These are phyloP conservation scores for Apocrypta bakeri DNA, from an alignment of 1,140 invertebrate species.

Conservation along the genomic window DNA sequence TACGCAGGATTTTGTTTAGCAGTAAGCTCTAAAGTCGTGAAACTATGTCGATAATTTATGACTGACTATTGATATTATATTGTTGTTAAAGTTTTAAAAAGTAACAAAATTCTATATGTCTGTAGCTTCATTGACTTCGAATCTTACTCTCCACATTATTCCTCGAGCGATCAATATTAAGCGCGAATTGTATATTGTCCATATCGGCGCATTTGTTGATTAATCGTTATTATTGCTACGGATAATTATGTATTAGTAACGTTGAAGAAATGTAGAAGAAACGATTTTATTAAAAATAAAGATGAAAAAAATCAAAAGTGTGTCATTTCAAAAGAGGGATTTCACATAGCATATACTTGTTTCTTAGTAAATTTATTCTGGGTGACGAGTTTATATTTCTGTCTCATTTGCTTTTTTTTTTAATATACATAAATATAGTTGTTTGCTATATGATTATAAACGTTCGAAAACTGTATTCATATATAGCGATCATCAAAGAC, in stretches of 20 bases:
- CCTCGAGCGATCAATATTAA: slow-evolving; percentile 6
- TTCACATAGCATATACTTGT: slow-evolving; percentile 37
- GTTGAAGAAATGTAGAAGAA: slow-evolving; percentile 38
- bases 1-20: not conserved
- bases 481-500: slow-evolving; percentile 15
- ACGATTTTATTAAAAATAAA: slow-evolving; percentile 50
- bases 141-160: slow-evolving; percentile 17
- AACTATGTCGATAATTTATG: not conserved
- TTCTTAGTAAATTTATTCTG: slow-evolving; percentile 44
- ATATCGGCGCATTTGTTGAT: slow-evolving; percentile 36
- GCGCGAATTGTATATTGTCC: not conserved
- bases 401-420: slow-evolving; percentile 50
- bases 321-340: slow-evolving; percentile 20
- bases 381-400: slow-evolving; percentile 59
- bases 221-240: slow-evolving; percentile 22
- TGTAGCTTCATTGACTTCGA: slow-evolving; percentile 3
- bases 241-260: slow-evolving; percentile 27
- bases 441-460: slow-evolving; percentile 64
- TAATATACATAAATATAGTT: slow-evolving; percentile 61
- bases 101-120: slow-evolving; percentile 4
- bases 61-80: slow-evolving; percentile 19
- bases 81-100: slow-evolving; percentile 7
- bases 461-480: slow-evolving; percentile 45
- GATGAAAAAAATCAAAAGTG: slow-evolving; percentile 13
- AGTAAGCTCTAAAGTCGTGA: not conserved